These are phyloP conservation scores for Trichonephila inaurata DNA, from an alignment of 1,140 invertebrate genomes.

Conservation along the genomic window DNA sequence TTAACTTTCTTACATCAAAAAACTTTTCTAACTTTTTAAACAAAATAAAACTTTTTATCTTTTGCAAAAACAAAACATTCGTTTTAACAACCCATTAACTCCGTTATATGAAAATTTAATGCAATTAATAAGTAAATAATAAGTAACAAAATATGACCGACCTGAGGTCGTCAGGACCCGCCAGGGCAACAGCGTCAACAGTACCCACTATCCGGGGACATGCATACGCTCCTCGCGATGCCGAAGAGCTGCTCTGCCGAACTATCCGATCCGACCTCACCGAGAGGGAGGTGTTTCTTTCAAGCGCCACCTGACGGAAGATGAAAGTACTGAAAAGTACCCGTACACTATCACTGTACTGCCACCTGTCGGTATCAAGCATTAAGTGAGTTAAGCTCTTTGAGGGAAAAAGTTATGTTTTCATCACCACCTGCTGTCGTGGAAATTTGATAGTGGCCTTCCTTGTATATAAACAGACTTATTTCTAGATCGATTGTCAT, in stretches of 20 bases:
- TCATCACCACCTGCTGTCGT: slow-evolving; percentile 11
- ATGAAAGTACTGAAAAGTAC: neutral
- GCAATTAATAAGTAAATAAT: neutral
- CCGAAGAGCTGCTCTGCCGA: slow-evolving; percentile 53
- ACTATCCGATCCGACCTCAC: slow-evolving; percentile 30
- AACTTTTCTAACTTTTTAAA: too few species aligned
- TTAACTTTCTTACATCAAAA: too few species aligned
- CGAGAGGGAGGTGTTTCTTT: neutral
- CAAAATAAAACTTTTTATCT: too few species aligned
- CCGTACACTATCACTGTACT: slow-evolving; percentile 20
- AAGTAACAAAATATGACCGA: slow-evolving; percentile 17
- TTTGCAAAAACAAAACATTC: too few species aligned
- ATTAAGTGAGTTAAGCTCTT: neutral
- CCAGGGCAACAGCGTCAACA: slow-evolving; percentile 67
- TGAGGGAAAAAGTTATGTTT: neutral
- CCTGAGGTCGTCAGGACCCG: slow-evolving; percentile 69
- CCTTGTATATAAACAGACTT: neutral
- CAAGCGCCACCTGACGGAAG: slow-evolving; percentile 50
- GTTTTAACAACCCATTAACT: too few species aligned
- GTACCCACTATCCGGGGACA: slow-evolving; percentile 68
- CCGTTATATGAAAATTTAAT: too few species aligned
- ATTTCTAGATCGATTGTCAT: slow-evolving; percentile 7
- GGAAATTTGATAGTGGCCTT: neutral
- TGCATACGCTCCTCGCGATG: slow-evolving; percentile 34
- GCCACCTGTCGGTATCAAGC: slow-evolving; percentile 45